phyloP scores from a whole-genome alignment of 1,140 invertebrate species.

The Apis dorsata region DNA sequence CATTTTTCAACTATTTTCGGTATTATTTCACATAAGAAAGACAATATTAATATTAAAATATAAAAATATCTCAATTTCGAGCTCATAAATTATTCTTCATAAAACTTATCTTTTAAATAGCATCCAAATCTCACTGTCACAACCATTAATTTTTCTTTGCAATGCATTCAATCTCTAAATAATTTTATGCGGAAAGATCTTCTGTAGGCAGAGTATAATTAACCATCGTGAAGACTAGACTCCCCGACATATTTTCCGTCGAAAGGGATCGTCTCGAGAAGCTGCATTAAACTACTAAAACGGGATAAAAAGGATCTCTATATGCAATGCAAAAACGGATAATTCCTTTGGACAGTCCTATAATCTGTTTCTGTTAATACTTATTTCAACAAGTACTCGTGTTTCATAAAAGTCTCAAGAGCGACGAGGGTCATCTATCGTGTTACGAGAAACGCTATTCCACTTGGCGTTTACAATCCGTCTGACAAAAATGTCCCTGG shows the following conservation, averaged over 20 bases:
- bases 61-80: background rate
- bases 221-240: background rate
- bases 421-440: background rate
- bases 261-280: background rate
- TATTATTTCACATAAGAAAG: background rate
- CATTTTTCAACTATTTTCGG: background rate
- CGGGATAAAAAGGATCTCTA: background rate
- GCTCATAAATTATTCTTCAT: background rate
- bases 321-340: conserved; percentile 15
- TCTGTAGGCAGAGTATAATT: background rate
- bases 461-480: background rate
- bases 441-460: background rate
- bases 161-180: background rate
- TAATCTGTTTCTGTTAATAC: background rate
- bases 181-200: background rate
- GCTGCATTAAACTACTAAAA: background rate
- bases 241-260: background rate
- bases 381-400: background rate
- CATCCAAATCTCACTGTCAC: background rate
- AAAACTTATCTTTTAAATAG: background rate
- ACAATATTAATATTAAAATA: too few species aligned
- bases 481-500: background rate
- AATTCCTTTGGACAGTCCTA: background rate
- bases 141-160: background rate
- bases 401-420: background rate